phyloP scores from a whole-genome alignment of 2,888 invertebrate genomes.

The Crepidodera aurea region DNA sequence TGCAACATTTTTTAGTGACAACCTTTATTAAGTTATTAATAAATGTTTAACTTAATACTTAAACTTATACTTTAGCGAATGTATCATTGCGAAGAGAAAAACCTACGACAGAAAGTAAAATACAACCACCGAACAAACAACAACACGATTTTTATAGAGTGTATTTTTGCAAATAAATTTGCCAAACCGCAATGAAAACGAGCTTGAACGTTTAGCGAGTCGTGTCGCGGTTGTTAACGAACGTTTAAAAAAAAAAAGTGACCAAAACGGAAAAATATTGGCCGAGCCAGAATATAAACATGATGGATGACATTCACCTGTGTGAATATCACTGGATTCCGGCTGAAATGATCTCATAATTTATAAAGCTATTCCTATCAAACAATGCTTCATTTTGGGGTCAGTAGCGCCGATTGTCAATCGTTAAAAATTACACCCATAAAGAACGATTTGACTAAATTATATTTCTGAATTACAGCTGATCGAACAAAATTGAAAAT shows the following conservation, averaged over 20 bases:
- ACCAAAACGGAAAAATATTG: constrained; percentile 32
- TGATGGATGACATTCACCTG: constrained; percentile 55
- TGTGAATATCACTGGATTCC: constrained; percentile 55
- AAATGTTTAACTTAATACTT: too few relatives aligned
- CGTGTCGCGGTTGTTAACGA: constrained; percentile 31
- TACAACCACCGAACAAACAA: not conserved
- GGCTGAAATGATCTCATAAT: constrained; percentile 56
- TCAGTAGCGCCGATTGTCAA: constrained; percentile 10
- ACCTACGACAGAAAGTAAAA: not conserved
- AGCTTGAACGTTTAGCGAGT: constrained; percentile 24
- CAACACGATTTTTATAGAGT: not conserved
- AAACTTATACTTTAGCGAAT: too few relatives aligned
- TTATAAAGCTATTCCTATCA: constrained; percentile 55
- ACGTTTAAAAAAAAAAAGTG: constrained; percentile 25
- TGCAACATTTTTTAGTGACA: too few relatives aligned
- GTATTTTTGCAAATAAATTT: constrained; percentile 18
- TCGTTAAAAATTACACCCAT: not conserved
- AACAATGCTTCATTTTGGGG: constrained; percentile 57
- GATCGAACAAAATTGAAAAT: too few relatives aligned
- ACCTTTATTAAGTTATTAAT: too few relatives aligned
- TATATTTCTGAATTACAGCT: too few relatives aligned
- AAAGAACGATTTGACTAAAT: too few relatives aligned
- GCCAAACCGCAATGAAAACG: constrained; percentile 25
- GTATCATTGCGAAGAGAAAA: too few relatives aligned
- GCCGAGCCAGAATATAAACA: constrained; percentile 39